A percentile compares a stretch with the other conserved stretches of the same genome.
Conservation (phyloP, 2,888 invertebrate genomes). For the Drosophila hawaiiensis region DNA sequence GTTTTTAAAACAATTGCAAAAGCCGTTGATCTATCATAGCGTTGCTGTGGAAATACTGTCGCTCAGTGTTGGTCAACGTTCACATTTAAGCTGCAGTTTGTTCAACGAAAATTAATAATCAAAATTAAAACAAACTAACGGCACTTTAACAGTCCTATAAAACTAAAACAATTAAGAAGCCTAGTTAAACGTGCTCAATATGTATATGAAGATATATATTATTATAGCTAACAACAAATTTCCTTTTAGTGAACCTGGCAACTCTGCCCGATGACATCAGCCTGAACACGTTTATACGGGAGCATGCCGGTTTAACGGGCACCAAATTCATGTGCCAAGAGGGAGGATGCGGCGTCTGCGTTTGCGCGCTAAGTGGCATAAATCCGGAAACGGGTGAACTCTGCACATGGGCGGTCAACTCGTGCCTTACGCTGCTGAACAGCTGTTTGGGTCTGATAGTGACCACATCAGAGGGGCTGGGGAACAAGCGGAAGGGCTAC, state of each 20-base stretch:
- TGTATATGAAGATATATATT: neutral
- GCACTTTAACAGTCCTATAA: neutral
- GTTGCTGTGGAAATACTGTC: neutral
- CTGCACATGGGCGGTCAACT: constrained; percentile 88
- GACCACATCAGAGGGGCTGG: constrained; percentile 90
- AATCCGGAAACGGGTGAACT: constrained; percentile 85
- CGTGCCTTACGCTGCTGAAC: constrained; percentile 89
- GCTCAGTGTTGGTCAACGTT: neutral
- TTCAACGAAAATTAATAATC: neutral
- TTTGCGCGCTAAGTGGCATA: constrained; percentile 84
- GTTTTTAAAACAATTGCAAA: neutral
- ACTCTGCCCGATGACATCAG: constrained; percentile 85
- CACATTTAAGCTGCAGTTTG: neutral
- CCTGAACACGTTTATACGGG: constrained; percentile 87
- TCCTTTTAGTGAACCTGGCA: constrained; percentile 73
- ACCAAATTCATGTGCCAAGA: constrained; percentile 90
- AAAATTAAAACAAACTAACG: neutral
- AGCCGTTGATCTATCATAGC: neutral
- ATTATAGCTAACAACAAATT: neutral
- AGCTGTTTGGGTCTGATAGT: constrained; percentile 89
- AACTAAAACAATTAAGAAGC: neutral
- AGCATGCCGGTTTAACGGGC: constrained; percentile 87
- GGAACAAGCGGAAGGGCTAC: constrained; percentile 88
- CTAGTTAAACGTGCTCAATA: neutral
- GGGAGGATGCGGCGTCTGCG: constrained; percentile 89